Conservation (phyloP, 2,888 invertebrate species). For the Amphipyra tragopoginis region DNA sequence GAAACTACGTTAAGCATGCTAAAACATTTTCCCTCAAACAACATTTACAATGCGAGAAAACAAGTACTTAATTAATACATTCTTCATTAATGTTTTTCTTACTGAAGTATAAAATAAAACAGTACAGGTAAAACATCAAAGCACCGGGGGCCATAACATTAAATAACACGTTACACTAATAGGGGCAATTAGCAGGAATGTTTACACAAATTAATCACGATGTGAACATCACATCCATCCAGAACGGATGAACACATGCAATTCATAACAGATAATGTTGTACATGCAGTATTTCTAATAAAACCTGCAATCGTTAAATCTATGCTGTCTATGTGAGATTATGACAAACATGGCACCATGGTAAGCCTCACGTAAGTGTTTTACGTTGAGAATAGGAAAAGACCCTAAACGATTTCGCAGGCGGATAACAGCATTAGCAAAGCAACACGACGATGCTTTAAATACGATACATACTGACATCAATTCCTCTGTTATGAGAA, state of each 20-base stretch:
- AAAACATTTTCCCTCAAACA: constrained; percentile 20
- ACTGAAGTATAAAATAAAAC: constrained; percentile 37
- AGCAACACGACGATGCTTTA: too few species aligned
- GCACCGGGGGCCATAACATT: constrained; percentile 46
- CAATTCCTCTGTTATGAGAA: too few species aligned
- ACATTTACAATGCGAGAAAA: constrained; percentile 31
- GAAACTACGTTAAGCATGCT: background rate
- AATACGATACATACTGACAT: too few species aligned
- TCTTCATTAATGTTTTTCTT: constrained; percentile 33
- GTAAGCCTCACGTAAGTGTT: constrained; percentile 1
- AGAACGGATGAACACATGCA: constrained; percentile 35
- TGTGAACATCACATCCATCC: constrained; percentile 45
- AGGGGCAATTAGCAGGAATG: constrained; percentile 62
- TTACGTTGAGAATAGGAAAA: background rate
- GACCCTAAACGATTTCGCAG: background rate
- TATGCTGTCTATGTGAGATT: constrained; percentile 37
- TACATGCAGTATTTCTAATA: constrained; percentile 32
- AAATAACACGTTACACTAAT: constrained; percentile 60
- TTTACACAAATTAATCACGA: constrained; percentile 60
- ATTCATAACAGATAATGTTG: constrained; percentile 54
- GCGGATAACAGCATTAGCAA: too few species aligned
- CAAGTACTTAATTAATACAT: constrained; percentile 43
- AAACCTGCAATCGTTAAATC: constrained; percentile 47
- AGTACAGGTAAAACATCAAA: constrained; percentile 57
- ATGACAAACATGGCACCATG: too few species aligned